Percentiles rank a stretch among this genome's conserved stretches.
Evolutionary conservation across 2,113 vertebrate genomes (phyloP).

Genomic region (Myanophis thanlyinensis): DNA sequence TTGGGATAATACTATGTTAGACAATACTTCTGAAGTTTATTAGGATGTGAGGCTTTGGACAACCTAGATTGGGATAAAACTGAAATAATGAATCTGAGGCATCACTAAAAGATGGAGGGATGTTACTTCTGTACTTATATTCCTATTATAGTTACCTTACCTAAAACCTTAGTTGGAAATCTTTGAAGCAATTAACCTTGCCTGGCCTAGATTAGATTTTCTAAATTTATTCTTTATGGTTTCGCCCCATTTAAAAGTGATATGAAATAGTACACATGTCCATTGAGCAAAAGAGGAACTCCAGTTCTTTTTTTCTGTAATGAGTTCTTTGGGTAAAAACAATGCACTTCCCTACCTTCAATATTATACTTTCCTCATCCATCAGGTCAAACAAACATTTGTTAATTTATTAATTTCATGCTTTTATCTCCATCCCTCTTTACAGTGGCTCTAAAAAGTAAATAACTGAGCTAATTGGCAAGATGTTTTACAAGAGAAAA

Average conservation of each 20-base stretch:
- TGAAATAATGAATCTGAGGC: not conserved
- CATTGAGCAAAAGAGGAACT: not conserved
- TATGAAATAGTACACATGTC: not conserved
- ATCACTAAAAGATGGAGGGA: not conserved
- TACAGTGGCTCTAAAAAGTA: not conserved
- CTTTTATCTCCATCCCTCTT: not conserved
- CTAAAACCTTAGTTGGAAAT: not conserved
- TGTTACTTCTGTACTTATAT: not conserved
- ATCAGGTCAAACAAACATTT: not conserved
- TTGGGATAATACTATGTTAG: not conserved
- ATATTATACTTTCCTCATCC: not conserved
- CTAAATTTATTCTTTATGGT: not conserved
- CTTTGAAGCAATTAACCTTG: not conserved
- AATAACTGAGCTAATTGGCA: not conserved
- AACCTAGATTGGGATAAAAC: not conserved
- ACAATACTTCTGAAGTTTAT: not conserved
- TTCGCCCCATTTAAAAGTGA: not conserved
- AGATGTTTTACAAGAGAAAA: not conserved
- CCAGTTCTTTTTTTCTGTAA: not conserved
- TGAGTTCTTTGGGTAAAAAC: not conserved
- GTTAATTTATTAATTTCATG: not conserved
- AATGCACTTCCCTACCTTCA: not conserved
- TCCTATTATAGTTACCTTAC: not conserved
- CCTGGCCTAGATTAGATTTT: not conserved
- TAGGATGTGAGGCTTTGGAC: not conserved